phyloP scores from a whole-genome alignment of 2,797 vertebrate genomes.

The Neosilurus hyrtlii region DNA sequence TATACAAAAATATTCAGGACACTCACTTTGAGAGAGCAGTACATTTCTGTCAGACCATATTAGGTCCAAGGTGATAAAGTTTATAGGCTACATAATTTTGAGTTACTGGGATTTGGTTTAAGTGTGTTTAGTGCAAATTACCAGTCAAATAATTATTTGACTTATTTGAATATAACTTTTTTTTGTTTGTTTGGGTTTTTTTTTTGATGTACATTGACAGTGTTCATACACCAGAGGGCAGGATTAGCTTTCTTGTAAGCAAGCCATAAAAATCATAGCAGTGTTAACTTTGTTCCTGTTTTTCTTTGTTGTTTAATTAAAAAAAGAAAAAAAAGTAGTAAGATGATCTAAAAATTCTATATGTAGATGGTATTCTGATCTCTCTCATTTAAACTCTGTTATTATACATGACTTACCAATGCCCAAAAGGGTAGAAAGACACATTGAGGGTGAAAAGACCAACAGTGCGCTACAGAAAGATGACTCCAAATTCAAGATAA shows the following conservation, averaged over 20 bases:
- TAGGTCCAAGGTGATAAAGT: background rate
- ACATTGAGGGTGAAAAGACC: background rate
- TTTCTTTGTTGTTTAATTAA: background rate
- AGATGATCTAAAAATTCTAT: background rate
- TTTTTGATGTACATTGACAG: background rate
- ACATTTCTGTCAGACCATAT: background rate
- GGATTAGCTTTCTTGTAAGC: conserved; percentile 10
- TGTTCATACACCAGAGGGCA: conserved; percentile 48
- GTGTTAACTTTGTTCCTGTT: background rate
- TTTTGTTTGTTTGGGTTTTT: too few relatives aligned
- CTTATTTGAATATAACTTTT: too few relatives aligned
- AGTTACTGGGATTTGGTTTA: background rate
- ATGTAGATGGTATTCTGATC: background rate
- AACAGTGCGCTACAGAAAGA: too few relatives aligned
- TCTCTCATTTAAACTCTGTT: background rate
- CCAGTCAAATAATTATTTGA: background rate
- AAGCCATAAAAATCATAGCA: background rate
- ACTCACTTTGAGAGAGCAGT: background rate
- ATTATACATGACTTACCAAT: background rate
- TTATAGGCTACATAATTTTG: background rate
- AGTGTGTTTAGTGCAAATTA: background rate
- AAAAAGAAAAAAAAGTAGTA: background rate
- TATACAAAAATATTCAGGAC: background rate
- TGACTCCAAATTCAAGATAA: too few relatives aligned
- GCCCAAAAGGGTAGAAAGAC: too few relatives aligned